Evolutionary conservation across 2,888 invertebrate genomes (phyloP).

Genomic region (Campoletis raptor): DNA sequence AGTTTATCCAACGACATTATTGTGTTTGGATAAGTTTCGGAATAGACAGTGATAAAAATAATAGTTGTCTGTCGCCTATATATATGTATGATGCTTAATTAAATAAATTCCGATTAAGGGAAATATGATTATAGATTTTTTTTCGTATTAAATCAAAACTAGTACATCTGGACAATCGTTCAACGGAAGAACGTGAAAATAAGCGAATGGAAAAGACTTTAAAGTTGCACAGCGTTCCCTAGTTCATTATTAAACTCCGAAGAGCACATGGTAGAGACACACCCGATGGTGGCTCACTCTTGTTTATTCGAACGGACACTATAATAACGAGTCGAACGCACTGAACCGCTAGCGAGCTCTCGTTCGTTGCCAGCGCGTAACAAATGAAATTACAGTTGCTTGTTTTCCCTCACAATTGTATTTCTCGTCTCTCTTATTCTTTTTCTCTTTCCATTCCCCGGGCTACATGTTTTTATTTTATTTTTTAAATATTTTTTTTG

Average conservation of each 20-base stretch:
- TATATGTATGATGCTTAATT: neutral
- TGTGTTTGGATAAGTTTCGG: neutral
- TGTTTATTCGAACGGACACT: conserved; percentile 56
- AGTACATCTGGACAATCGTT: neutral
- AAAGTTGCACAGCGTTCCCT: neutral
- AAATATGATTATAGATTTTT: neutral
- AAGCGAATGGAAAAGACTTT: neutral
- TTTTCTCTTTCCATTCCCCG: neutral
- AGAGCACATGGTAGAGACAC: conserved; percentile 27
- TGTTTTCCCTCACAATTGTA: conserved; percentile 50
- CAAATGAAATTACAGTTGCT: conserved; percentile 60
- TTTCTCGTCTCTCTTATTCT: conserved; percentile 10
- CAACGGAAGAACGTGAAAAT: conserved; percentile 20
- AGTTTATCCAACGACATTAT: neutral
- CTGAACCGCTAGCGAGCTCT: conserved; percentile 34
- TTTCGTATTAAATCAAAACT: neutral
- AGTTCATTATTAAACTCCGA: conserved; percentile 46
- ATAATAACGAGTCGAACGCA: conserved; percentile 55
- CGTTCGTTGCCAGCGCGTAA: conserved; percentile 62
- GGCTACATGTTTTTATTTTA: conserved; percentile 6
- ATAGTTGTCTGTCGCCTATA: neutral
- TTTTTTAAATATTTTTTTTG: conserved; percentile 24
- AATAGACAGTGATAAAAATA: neutral
- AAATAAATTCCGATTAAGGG: neutral
- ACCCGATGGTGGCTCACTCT: conserved; percentile 21